Evolutionary conservation across 2,113 vertebrate species (phyloP), one percentile per base, ranked within the genome.

Genomic region (Burhinus bistriatus): DNA sequence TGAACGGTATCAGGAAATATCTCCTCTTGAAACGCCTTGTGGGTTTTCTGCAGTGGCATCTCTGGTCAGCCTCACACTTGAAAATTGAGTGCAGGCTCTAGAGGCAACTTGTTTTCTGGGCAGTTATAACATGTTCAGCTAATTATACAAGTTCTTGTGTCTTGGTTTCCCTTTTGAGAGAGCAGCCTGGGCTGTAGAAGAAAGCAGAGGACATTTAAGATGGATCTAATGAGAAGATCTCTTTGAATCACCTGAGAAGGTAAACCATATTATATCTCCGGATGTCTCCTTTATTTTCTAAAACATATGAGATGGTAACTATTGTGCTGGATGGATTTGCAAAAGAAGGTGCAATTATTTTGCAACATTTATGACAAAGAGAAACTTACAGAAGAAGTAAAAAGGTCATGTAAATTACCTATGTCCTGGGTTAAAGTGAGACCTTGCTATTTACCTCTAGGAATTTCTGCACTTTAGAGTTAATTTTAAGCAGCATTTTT

Each of bases 1-100:
- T n/a, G 55, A 84, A 69, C 45, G 68, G 87, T 29, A 97, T 83
- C 94, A 96, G 97, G 96, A 98, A 97, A 89, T 44, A 79, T 11
- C 49, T 76, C 34, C 49, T 89, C 76, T 65, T 96, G 32, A 95
- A 97, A 96, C 38, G 38, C 68, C 15, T 54, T 47, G 11, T 86
- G 68, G 25, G 16, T 89, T 95, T 87, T 89, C 44, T 76, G 52
- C 61, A 71, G 51, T 27, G 51, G 71, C 82, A 90, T 25, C 84
- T 65, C 85, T 92, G 54, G 18, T 58, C 55, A 83, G 68, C 16
- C 75, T 95, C 81, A 64, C 69, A 44, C 87, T 54, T 82, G 52
- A 78, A 78, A 96, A 78, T 5, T 38, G 61, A 93, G 45, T 40
- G 38, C 42, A 51, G 57, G 32, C 59, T 61, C 47, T 52, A 44